Conservation (phyloP, 1,140 invertebrate species). For the Idris sp. region DNA sequence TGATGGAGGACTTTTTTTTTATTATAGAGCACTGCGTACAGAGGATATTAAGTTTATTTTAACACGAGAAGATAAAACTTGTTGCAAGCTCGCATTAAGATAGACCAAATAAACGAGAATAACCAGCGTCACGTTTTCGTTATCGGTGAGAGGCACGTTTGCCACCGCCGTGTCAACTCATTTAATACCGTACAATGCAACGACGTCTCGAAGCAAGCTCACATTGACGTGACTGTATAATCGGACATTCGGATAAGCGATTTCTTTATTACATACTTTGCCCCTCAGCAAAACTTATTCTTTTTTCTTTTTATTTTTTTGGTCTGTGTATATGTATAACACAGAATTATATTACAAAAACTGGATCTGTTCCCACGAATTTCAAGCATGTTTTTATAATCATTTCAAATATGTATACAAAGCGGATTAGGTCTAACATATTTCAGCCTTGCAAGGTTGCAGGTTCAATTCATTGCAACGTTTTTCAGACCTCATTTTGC, state of each 20-base stretch:
- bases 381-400: conserved; percentile 17
- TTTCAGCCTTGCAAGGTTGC: too few relatives aligned
- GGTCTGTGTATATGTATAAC: conserved; percentile 8
- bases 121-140: conserved; percentile 43
- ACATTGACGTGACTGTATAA: conserved; percentile 52
- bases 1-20: too few relatives aligned
- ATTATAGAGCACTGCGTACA: too few relatives aligned
- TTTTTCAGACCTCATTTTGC: too few relatives aligned
- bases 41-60: conserved; percentile 22
- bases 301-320: too few relatives aligned
- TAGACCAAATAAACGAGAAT: conserved; percentile 45
- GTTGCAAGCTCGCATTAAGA: conserved; percentile 27
- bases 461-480: neutral
- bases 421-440: too few relatives aligned
- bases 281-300: too few relatives aligned
- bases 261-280: conserved; percentile 36
- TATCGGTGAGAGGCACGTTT: conserved; percentile 39
- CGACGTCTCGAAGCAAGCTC: conserved; percentile 31
- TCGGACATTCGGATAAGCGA: conserved; percentile 42
- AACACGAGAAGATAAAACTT: conserved; percentile 27
- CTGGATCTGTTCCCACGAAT: conserved; percentile 30
- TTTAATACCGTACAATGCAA: conserved; percentile 32
- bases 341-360: conserved; percentile 19
- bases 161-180: conserved; percentile 23
- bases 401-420: too few relatives aligned